A percentile compares a stretch with the other conserved stretches of the same genome.
These are phyloP conservation scores for Plectrocnemia conspersa DNA, from an alignment of 1,140 invertebrate species.

Conservation along the genomic window DNA sequence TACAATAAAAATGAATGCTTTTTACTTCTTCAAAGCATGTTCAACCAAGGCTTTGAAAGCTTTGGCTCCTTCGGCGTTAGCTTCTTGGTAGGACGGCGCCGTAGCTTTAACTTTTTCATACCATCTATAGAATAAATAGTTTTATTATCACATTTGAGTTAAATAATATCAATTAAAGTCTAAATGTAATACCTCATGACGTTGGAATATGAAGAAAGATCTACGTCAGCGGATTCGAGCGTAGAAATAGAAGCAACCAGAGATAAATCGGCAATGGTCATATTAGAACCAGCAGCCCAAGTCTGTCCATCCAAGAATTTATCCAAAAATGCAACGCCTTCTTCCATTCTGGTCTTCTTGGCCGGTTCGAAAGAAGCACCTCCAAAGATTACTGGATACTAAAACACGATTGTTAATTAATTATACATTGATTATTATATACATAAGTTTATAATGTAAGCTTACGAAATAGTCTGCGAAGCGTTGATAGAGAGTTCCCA, in stretches of 20 bases:
- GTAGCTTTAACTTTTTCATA: slow-evolving; percentile 61
- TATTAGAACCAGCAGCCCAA: slow-evolving; percentile 61
- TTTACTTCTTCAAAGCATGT: slow-evolving; percentile 27
- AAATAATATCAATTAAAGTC: background rate
- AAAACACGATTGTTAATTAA: slow-evolving; percentile 35
- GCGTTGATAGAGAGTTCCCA: slow-evolving; percentile 61
- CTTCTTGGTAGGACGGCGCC: slow-evolving; percentile 67
- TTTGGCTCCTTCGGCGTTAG: slow-evolving; percentile 58
- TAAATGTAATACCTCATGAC: slow-evolving; percentile 48
- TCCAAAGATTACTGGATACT: slow-evolving; percentile 69
- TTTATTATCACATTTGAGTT: background rate
- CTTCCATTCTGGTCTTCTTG: slow-evolving; percentile 59
- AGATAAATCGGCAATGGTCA: slow-evolving; percentile 70
- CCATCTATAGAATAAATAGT: slow-evolving; percentile 51
- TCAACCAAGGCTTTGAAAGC: slow-evolving; percentile 48
- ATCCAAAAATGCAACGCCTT: slow-evolving; percentile 62
- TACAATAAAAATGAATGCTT: background rate
- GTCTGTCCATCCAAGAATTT: slow-evolving; percentile 60
- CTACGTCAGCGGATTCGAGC: slow-evolving; percentile 60
- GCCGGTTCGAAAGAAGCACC: slow-evolving; percentile 59
- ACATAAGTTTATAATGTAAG: background rate
- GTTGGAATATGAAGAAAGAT: slow-evolving; percentile 64
- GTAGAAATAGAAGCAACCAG: slow-evolving; percentile 60
- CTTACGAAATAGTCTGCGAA: slow-evolving; percentile 58
- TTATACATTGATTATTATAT: slow-evolving; percentile 29